Percentiles rank a stretch among this genome's conserved stretches.
Evolutionary conservation across 2,888 invertebrate species (phyloP).

Genomic region (Xanthorhoe designata): DNA sequence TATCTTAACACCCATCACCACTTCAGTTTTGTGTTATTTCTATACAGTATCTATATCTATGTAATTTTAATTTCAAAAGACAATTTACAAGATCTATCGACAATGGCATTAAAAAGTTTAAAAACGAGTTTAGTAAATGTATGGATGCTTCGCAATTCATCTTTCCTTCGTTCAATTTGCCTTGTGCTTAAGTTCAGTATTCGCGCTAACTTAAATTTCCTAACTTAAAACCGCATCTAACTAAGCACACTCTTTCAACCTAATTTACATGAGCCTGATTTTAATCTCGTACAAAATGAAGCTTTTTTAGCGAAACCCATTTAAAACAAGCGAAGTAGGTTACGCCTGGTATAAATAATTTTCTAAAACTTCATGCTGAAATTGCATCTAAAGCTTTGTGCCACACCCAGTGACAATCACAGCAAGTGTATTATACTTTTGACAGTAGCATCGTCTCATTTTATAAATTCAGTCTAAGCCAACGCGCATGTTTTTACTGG

Average conservation of each 20-base stretch:
- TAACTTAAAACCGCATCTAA: slow-evolving; percentile 31
- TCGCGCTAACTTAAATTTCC: slow-evolving; percentile 24
- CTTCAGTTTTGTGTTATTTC: too few species aligned
- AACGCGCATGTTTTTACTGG: neutral
- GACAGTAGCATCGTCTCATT: slow-evolving; percentile 5
- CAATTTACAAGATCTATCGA: neutral
- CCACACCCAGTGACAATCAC: slow-evolving; percentile 44
- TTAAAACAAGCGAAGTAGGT: slow-evolving; percentile 50
- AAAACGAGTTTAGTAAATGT: neutral
- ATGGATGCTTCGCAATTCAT: slow-evolving; percentile 1
- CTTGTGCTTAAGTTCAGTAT: neutral
- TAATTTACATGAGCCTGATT: slow-evolving; percentile 45
- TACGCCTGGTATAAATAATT: slow-evolving; percentile 49
- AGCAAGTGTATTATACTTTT: slow-evolving; percentile 1
- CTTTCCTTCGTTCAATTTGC: slow-evolving; percentile 6
- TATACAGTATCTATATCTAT: neutral
- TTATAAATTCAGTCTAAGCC: neutral
- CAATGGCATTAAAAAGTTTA: neutral
- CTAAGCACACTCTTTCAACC: slow-evolving; percentile 39
- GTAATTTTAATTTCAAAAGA: neutral
- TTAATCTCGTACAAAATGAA: slow-evolving; percentile 44
- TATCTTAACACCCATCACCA: too few species aligned
- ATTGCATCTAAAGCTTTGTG: slow-evolving; percentile 57
- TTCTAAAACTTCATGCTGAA: slow-evolving; percentile 49
- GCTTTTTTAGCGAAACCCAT: slow-evolving; percentile 44